Evolutionary conservation across 1,140 invertebrate genomes (phyloP), one percentile per base, ranked within the genome.

Genomic region (Polypedilum pembai): DNA sequence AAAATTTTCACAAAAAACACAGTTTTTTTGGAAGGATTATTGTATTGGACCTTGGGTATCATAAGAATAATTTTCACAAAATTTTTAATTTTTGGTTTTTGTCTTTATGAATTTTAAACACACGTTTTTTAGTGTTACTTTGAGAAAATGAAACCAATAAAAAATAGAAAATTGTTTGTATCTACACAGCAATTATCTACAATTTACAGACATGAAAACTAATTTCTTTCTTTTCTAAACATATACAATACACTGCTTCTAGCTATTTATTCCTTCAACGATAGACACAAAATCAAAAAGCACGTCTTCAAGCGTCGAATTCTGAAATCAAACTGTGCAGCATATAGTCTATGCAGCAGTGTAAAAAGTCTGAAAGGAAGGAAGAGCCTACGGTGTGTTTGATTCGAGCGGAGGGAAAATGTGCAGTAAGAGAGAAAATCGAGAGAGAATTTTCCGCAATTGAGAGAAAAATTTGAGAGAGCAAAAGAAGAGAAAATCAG

Each of bases 241-340:
- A 33, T 33, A 33, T 33, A 33, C 24, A 33, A 33, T 5, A 33
- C 24, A 33, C 24, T 33, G 24, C n/a, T 56, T 56, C n/a, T 15
- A 12, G n/a, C 45, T 56, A 56, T 12, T 56, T 45, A 10, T 56
- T 15, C n/a, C 4, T 15, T 56, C 4, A 56, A 12, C 4, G 12
- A 56, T 56, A 69, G 24, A 33, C 24, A 33, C 24, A 18, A 69
- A 69, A 69, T 21, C 65, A 21, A 69, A 69, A 69, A 69, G 65
- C 65, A 69, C 65, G 20, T 7, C 65, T 69, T 8, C 3, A 69
- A 21, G 17, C 65, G 17, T 18, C 20, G 65, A 69, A 69, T 2
- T 69, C 20, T 21, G 65, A 69, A 69, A 69, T 69, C 18, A 69
- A 69, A 69, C 65, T 69, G 20, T 56, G 45, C 45, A 56, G 45